Conservation (phyloP, 1,140 invertebrate species). For the Elymnias hypermnestra region DNA sequence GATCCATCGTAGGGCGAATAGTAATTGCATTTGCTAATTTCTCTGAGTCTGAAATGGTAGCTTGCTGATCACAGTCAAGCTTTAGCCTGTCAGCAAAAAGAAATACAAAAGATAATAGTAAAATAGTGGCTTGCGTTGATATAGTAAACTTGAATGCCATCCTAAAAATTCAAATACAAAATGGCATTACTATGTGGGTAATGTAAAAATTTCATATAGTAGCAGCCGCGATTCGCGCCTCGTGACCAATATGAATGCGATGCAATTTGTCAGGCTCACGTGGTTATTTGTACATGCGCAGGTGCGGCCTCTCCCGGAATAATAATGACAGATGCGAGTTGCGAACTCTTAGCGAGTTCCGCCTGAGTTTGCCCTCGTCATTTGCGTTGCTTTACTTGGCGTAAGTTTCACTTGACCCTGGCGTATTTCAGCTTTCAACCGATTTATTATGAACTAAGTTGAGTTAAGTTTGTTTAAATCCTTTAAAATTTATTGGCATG, state of each 20-base stretch:
- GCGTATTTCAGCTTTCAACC: slow-evolving; percentile 1
- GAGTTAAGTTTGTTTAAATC: not conserved
- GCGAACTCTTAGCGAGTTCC: slow-evolving; percentile 22
- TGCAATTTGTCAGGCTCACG: slow-evolving; percentile 53
- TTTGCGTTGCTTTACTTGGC: not conserved
- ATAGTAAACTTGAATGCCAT: not conserved
- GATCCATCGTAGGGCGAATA: no score
- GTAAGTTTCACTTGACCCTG: not conserved
- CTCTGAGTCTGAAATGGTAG: no score
- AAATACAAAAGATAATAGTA: no score
- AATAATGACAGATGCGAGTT: slow-evolving; percentile 54
- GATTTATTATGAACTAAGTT: slow-evolving; percentile 3
- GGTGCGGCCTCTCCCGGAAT: slow-evolving; percentile 27
- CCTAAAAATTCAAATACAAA: not conserved
- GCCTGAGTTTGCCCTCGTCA: slow-evolving; percentile 5
- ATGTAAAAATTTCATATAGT: not conserved
- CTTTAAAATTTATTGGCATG: no score
- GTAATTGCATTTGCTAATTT: no score
- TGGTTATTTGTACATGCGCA: slow-evolving; percentile 27
- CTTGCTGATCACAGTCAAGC: no score
- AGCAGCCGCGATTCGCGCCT: no score
- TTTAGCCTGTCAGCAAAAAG: no score
- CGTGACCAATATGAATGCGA: slow-evolving; percentile 50
- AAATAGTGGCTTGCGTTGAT: no score
- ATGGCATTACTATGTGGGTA: not conserved